Conservation (phyloP, 2,888 invertebrate species). For the Hyposoter didymator region DNA sequence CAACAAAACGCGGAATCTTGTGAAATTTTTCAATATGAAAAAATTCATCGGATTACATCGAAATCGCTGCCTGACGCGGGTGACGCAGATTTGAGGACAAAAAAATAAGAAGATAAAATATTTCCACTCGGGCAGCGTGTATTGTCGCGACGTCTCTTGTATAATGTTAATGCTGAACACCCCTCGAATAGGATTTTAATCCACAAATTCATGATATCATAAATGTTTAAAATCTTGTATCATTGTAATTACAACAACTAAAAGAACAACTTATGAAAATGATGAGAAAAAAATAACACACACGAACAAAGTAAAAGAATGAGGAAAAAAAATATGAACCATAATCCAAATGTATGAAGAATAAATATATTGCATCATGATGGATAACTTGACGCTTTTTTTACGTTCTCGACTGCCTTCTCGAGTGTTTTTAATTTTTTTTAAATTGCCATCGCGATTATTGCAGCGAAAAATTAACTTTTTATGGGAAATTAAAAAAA, state of each 20-base stretch:
- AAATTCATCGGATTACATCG: constrained; percentile 45
- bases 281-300: constrained; percentile 69
- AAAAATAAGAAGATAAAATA: constrained; percentile 39
- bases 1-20: constrained; percentile 32
- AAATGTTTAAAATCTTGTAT: constrained; percentile 82
- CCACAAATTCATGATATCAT: constrained; percentile 81
- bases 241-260: constrained; percentile 79
- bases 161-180: constrained; percentile 75
- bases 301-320: constrained; percentile 37
- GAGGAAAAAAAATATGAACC: constrained; percentile 75
- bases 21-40: constrained; percentile 59
- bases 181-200: constrained; percentile 78
- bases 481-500: too few species aligned
- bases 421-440: background rate
- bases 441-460: too few species aligned
- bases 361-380: constrained; percentile 81
- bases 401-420: background rate
- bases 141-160: constrained; percentile 71
- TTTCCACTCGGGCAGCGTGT: constrained; percentile 65
- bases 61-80: constrained; percentile 41
- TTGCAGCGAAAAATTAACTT: background rate
- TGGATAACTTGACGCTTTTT: constrained; percentile 65
- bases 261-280: constrained; percentile 48
- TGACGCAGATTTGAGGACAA: constrained; percentile 42
- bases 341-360: constrained; percentile 80